phyloP scores from a whole-genome alignment of 2,113 vertebrate genomes.

The Eidolon helvum region DNA sequence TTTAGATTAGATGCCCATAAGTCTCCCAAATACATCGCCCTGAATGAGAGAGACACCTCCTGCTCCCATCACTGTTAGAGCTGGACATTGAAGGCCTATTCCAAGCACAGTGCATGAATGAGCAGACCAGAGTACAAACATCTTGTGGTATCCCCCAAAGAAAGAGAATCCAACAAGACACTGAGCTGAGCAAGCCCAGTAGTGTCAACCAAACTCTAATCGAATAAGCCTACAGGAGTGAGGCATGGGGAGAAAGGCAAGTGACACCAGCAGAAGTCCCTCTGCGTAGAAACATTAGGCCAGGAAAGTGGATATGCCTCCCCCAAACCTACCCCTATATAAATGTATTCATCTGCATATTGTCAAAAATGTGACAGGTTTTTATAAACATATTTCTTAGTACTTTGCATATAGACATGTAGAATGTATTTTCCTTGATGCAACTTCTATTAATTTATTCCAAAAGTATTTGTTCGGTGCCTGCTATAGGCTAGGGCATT shows the following conservation, averaged over 20 bases:
- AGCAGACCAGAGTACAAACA: background rate
- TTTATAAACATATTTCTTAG: background rate
- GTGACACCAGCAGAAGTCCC: background rate
- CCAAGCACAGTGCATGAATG: background rate
- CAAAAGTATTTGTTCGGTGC: background rate
- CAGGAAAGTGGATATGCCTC: background rate
- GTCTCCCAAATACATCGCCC: background rate
- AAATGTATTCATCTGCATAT: background rate
- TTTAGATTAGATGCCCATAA: constrained; percentile 17
- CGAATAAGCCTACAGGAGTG: background rate
- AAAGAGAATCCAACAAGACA: background rate
- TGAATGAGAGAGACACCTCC: background rate
- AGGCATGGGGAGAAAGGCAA: background rate
- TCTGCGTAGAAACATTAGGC: background rate
- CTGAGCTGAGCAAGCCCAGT: background rate
- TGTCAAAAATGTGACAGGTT: background rate
- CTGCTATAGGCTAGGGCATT: background rate
- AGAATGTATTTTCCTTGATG: background rate
- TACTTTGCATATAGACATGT: background rate
- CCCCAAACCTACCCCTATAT: background rate
- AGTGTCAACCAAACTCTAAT: background rate
- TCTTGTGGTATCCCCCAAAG: background rate
- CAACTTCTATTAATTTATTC: background rate
- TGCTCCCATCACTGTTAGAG: background rate
- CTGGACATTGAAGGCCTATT: background rate